A percentile compares a stretch with the other conserved stretches of the same genome.
These are phyloP conservation scores for Sturmia bella DNA, from an alignment of 2,888 invertebrate species.

Conservation along the genomic window DNA sequence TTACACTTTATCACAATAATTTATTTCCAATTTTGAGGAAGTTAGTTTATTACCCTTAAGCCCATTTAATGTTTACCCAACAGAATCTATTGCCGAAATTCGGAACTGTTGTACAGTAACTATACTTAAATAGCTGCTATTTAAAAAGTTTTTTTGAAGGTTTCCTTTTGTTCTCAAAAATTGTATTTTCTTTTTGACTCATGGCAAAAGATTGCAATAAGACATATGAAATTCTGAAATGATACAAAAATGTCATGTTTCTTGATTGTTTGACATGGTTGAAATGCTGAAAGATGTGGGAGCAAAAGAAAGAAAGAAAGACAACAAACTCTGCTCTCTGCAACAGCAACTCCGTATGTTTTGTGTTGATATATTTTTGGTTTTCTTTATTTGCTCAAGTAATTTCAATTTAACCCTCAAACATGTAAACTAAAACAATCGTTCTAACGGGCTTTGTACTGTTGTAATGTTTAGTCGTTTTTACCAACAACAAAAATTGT, in stretches of 20 bases:
- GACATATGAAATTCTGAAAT: constrained; percentile 14
- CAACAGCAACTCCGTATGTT: constrained; percentile 20
- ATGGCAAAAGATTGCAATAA: no score
- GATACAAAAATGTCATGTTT: constrained; percentile 46
- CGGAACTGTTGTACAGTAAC: no score
- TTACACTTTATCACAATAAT: no score
- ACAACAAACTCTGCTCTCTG: not conserved
- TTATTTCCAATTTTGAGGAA: no score
- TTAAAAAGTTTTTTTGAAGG: no score
- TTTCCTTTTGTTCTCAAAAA: no score
- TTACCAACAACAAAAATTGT: constrained; percentile 14
- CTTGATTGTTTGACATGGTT: constrained; percentile 41
- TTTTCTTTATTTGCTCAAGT: not conserved
- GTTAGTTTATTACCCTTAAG: no score
- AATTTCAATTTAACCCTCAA: constrained; percentile 45
- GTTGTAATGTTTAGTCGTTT: constrained; percentile 30
- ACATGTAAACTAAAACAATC: constrained; percentile 23
- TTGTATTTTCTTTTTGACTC: no score
- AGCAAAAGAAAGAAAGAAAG: not conserved
- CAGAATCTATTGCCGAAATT: no score
- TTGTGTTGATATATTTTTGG: no score
- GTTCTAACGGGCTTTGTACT: constrained; percentile 11
- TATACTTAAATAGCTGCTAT: no score
- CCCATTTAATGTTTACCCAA: no score
- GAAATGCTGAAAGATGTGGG: constrained; percentile 23